Evolutionary conservation across 2,888 invertebrate genomes (phyloP).

Genomic region (Dryococelus australis): DNA sequence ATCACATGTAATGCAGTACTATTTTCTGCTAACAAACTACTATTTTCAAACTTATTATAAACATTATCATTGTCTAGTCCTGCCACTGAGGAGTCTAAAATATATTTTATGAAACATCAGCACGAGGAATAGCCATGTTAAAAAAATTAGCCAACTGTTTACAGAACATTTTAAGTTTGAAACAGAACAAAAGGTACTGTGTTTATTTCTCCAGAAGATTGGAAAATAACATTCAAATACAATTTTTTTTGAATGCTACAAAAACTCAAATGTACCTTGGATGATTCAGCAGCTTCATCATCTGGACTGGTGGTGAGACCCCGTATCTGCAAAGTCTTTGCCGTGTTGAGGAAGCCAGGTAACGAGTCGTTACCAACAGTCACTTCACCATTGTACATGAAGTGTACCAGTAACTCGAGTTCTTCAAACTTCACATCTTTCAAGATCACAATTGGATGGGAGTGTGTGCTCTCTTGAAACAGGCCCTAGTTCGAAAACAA

Average conservation of each 20-base stretch:
- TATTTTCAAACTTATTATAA: too few relatives aligned
- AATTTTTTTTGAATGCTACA: background rate
- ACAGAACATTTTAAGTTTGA: too few relatives aligned
- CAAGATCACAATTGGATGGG: conserved; percentile 59
- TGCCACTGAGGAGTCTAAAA: too few relatives aligned
- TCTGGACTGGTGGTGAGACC: conserved; percentile 54
- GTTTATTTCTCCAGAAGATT: too few relatives aligned
- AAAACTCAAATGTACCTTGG: background rate
- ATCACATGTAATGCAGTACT: too few relatives aligned
- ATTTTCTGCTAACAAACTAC: too few relatives aligned
- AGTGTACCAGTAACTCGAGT: conserved; percentile 65
- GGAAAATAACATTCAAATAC: background rate
- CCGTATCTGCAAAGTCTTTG: conserved; percentile 60
- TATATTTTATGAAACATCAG: too few relatives aligned
- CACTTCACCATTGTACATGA: conserved; percentile 69
- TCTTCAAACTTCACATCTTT: conserved; percentile 66
- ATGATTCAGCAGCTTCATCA: background rate
- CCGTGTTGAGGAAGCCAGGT: conserved; percentile 60
- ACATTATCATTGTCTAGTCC: too few relatives aligned
- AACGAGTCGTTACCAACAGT: conserved; percentile 61
- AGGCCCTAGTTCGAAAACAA: conserved; percentile 44
- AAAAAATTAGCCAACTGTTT: too few relatives aligned
- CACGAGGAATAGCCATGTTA: too few relatives aligned
- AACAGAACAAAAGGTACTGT: too few relatives aligned
- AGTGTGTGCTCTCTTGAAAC: conserved; percentile 48